phyloP scores from a whole-genome alignment of 1,140 invertebrate genomes.

The Drosophila orosa region DNA sequence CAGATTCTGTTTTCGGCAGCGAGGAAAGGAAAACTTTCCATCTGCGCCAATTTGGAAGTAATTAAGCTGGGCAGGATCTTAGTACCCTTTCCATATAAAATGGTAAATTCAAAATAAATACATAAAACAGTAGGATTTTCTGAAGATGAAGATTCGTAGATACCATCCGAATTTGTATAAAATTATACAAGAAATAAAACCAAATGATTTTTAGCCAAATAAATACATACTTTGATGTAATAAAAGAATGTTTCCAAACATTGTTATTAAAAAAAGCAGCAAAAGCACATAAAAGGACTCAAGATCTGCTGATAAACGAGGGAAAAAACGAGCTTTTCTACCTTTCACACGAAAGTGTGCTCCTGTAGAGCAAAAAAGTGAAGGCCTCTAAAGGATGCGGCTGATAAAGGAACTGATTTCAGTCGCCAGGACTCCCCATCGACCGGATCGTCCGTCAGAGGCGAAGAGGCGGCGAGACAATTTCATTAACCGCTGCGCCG shows the following conservation, averaged over 20 bases:
- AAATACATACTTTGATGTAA: neutral
- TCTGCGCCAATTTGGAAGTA: constrained; percentile 28
- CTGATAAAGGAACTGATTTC: constrained; percentile 2
- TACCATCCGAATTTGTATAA: too few relatives aligned
- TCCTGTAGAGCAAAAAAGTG: constrained; percentile 5
- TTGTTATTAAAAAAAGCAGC: too few relatives aligned
- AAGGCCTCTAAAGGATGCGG: neutral
- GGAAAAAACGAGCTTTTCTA: constrained; percentile 1
- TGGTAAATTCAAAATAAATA: neutral
- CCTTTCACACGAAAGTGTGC: too few relatives aligned
- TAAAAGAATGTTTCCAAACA: neutral
- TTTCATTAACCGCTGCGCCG: constrained; percentile 68
- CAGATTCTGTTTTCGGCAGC: constrained; percentile 20
- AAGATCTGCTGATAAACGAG: neutral
- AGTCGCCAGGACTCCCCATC: constrained; percentile 8
- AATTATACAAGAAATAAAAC: neutral
- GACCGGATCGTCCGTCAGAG: constrained; percentile 14
- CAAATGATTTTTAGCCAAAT: neutral
- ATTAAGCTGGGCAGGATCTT: constrained; percentile 11
- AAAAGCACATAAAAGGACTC: too few relatives aligned
- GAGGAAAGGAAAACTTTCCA: constrained; percentile 23
- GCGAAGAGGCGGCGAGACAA: constrained; percentile 47
- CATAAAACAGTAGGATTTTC: neutral
- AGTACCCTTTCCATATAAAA: neutral
- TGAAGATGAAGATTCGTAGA: neutral